phyloP scores from a whole-genome alignment of 2,797 vertebrate genomes.

The Scomberomorus guttatus region DNA sequence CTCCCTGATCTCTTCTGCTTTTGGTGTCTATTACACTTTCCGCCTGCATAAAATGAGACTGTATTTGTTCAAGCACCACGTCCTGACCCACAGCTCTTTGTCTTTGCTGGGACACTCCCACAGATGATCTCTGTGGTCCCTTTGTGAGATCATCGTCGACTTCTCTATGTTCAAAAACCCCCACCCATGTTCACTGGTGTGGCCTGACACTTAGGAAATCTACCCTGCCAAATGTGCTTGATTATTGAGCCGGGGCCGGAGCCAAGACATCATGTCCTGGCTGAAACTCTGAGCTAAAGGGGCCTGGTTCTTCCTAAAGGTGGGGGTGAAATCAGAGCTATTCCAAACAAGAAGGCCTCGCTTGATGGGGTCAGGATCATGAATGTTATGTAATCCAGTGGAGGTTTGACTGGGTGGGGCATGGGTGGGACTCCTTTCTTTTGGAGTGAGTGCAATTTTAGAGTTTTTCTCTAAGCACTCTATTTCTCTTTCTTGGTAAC shows the following conservation, averaged over 20 bases:
- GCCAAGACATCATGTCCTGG: slow-evolving; percentile 39
- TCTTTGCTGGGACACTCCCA: slow-evolving; percentile 53
- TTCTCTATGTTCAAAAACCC: slow-evolving; percentile 16
- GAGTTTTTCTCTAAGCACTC: not conserved
- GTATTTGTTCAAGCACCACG: slow-evolving; percentile 8
- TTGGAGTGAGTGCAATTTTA: slow-evolving; percentile 10
- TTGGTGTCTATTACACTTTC: not conserved
- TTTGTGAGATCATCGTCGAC: slow-evolving; percentile 56
- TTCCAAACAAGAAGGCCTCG: slow-evolving; percentile 32
- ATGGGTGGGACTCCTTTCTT: slow-evolving; percentile 19
- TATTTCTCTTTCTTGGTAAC: not conserved
- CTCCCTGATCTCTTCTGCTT: not conserved
- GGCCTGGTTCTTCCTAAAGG: slow-evolving; percentile 33
- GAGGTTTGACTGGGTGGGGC: slow-evolving; percentile 29
- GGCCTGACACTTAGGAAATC: slow-evolving; percentile 43
- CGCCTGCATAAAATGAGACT: not conserved
- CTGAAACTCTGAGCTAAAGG: slow-evolving; percentile 35
- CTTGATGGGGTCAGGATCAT: slow-evolving; percentile 12
- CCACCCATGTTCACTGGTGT: slow-evolving; percentile 56
- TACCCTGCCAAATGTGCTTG: slow-evolving; percentile 42
- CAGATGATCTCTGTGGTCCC: slow-evolving; percentile 17
- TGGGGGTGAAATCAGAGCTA: slow-evolving; percentile 42
- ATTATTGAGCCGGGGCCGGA: slow-evolving; percentile 15
- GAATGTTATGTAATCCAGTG: slow-evolving; percentile 48
- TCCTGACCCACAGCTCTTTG: slow-evolving; percentile 28